phyloP scores from a whole-genome alignment of 2,888 invertebrate genomes.

The Gortyna flavago region DNA sequence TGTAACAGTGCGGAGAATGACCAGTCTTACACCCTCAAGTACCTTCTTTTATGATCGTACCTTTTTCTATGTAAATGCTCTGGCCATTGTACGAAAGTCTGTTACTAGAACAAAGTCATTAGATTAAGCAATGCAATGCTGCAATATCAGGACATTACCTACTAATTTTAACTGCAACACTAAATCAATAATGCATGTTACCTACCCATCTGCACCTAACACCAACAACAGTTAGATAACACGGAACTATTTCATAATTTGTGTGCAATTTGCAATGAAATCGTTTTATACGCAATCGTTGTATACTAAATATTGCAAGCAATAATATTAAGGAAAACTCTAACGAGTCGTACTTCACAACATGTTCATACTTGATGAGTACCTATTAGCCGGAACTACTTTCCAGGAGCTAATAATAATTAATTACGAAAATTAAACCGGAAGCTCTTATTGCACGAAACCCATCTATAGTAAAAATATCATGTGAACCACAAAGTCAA shows the following conservation, averaged over 20 bases:
- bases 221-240: conserved; percentile 14
- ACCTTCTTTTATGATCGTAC: conserved; percentile 19
- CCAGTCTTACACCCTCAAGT: conserved; percentile 5
- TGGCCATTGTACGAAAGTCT: neutral
- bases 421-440: conserved; percentile 32
- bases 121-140: neutral
- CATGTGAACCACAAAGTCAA: conserved; percentile 38
- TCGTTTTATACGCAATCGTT: neutral
- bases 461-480: conserved; percentile 32
- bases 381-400: neutral
- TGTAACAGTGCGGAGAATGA: conserved; percentile 5
- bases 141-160: neutral
- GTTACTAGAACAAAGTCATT: neutral
- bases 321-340: neutral
- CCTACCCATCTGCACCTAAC: neutral
- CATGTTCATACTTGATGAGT: conserved; percentile 3
- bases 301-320: neutral
- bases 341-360: neutral
- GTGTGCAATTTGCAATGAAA: conserved; percentile 1
- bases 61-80: conserved; percentile 21
- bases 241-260: conserved; percentile 14
- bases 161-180: neutral
- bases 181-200: conserved; percentile 5
- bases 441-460: conserved; percentile 24
- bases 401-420: conserved; percentile 7